phyloP scores from a whole-genome alignment of 2,113 vertebrate genomes.

The Macroglossus sobrinus region DNA sequence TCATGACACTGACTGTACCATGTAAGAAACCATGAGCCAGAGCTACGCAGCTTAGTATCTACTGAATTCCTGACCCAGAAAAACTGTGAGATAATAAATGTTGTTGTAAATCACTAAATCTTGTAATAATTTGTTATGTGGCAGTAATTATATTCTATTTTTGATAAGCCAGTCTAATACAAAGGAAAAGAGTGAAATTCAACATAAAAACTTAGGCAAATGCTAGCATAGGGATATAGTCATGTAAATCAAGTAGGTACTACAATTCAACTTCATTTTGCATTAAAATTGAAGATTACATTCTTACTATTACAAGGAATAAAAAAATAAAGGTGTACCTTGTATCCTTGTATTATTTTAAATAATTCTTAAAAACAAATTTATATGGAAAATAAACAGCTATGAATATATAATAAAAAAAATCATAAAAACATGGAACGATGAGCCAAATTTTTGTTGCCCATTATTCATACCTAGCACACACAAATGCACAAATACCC shows the following conservation, averaged over 20 bases:
- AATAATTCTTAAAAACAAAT: background rate
- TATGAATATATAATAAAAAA: background rate
- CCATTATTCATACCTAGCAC: background rate
- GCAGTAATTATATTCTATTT: background rate
- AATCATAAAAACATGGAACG: background rate
- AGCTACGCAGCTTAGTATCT: background rate
- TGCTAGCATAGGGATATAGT: background rate
- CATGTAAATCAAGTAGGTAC: background rate
- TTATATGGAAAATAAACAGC: background rate
- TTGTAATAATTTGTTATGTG: background rate
- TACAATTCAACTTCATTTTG: background rate
- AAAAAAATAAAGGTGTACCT: background rate
- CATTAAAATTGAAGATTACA: background rate
- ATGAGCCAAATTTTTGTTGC: background rate
- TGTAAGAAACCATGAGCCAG: background rate
- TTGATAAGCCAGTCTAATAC: background rate
- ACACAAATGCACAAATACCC: background rate
- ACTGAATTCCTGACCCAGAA: background rate
- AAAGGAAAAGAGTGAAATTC: background rate
- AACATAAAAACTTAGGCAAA: background rate
- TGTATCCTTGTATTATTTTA: background rate
- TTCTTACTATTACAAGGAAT: background rate
- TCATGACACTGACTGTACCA: background rate
- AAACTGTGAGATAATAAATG: background rate
- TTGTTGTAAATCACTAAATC: background rate